Conservation (phyloP, 30 jellyfish, hydroid and myxozoan species). For the Turritopsis dohrnii region DNA sequence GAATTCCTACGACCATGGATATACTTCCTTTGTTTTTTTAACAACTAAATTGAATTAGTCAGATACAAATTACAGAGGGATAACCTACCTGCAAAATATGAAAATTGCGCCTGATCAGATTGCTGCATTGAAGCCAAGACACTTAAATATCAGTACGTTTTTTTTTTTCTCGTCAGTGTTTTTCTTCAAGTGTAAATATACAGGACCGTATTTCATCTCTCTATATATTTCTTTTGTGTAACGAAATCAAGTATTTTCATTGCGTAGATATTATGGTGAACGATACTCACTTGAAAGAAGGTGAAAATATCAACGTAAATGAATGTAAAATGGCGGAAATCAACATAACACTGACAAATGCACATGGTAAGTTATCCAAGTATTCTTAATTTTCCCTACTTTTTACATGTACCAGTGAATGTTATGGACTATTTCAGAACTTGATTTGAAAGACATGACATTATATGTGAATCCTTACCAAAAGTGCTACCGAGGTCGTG, state of each 20-base stretch:
- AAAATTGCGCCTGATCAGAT: conserved; percentile 51
- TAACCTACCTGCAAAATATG: conserved; percentile 40
- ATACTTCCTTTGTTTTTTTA: no score
- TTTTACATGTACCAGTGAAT: background rate
- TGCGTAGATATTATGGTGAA: conserved; percentile 36
- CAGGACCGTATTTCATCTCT: no score
- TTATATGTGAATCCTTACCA: conserved; percentile 50
- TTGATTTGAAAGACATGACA: conserved; percentile 42
- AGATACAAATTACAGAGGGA: conserved; percentile 52
- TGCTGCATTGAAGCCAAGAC: conserved; percentile 63
- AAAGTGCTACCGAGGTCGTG: conserved; percentile 23
- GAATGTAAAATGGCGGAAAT: conserved; percentile 43
- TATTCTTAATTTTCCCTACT: background rate
- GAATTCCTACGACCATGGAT: no score
- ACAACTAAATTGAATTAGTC: conserved; percentile 15
- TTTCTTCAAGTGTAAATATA: background rate
- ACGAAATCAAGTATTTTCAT: background rate
- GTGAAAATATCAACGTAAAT: conserved; percentile 23
- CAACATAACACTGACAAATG: conserved; percentile 47
- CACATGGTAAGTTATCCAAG: conserved; percentile 46
- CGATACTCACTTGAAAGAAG: conserved; percentile 36
- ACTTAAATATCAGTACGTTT: conserved; percentile 59
- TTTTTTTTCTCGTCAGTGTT: background rate
- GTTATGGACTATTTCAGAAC: conserved; percentile 16
- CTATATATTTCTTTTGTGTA: no score